Base-by-base conservation (phyloP, 2,797 vertebrate genomes). In the Eleutherodactylus coqui region DNA sequence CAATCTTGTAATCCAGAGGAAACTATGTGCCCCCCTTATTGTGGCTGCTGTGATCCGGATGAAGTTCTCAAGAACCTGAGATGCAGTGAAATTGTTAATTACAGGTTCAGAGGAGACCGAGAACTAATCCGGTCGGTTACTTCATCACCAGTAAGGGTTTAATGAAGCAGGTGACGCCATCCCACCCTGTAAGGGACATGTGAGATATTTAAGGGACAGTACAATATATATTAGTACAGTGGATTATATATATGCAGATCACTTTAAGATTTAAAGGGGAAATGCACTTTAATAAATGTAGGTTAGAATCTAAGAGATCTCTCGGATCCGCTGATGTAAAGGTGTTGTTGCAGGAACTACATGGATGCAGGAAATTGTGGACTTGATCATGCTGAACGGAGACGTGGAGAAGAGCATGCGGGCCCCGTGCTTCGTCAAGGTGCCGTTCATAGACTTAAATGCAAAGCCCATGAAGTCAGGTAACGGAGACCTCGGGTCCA, bases 351-450 rank as follows among this genome's bases (percentile, higher is more conserved):
- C 75, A 95, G 94, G 94, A 69, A 94, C 92, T 19, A 95, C 94
- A 4, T 95, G 94, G 94, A 93, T 89, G 45, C 93, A 94, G 82
- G 94, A 94, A 85, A 94, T 95, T 49, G 91, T 94, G 86, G 94
- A 94, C 80, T 92, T 94, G 92, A 88, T 94, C 62, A 91, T 93
- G 60, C 89, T 92, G 19, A 88, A 92, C 0, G 94, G 92, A 27
- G 91, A 95, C 29, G 45, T 36, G 51, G 87, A 93, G 75, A 93
- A 90, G 67, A 94, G 92, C 27, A 91, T 87, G 87, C 90, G 91
- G 0, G 90, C 90, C 38, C 92, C 86, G 34, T 93, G 88, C 55
- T 92, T 88, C 83, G 89, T 87, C 32, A 90, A 92, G 0, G 93
- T 94, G 0, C 94, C 94, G 67, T 95, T 95, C 89, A 82, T 95